Conservation (phyloP, 2,113 vertebrate species). For the Ceuthmochares aereus region DNA sequence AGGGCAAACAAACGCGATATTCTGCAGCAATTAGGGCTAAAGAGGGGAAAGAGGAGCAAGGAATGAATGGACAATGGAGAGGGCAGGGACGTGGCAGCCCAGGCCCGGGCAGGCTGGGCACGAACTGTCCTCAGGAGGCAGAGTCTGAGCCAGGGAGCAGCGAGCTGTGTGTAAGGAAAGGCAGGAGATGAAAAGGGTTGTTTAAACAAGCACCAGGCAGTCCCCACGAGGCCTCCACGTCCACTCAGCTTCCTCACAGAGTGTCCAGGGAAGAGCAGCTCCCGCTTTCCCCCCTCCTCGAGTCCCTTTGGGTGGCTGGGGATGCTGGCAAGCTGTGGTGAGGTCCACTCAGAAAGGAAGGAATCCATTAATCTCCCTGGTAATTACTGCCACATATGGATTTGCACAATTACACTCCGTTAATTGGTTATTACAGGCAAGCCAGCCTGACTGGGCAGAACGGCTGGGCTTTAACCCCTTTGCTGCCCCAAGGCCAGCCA, state of each 20-base stretch:
- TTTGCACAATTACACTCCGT: constrained; percentile 66
- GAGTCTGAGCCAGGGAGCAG: background rate
- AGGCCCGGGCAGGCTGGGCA: background rate
- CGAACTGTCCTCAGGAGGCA: constrained; percentile 1
- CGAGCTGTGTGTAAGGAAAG: background rate
- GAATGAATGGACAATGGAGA: constrained; percentile 62
- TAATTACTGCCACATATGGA: constrained; percentile 69
- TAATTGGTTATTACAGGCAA: constrained; percentile 66
- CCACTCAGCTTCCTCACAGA: background rate
- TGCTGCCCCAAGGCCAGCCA: background rate
- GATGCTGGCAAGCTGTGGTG: background rate
- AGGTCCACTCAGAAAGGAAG: constrained; percentile 31
- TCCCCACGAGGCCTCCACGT: background rate
- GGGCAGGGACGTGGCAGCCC: background rate
- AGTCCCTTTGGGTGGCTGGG: constrained; percentile 13
- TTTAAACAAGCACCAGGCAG: constrained; percentile 41
- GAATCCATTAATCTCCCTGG: constrained; percentile 68
- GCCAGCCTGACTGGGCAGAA: constrained; percentile 46
- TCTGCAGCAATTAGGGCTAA: constrained; percentile 62
- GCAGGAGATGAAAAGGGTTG: constrained; percentile 45
- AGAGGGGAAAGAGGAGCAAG: background rate
- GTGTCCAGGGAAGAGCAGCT: background rate
- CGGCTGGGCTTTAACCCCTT: constrained; percentile 38
- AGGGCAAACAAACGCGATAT: background rate
- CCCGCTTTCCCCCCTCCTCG: background rate